Percentiles rank a stretch among this genome's conserved stretches.
Evolutionary conservation across 1,140 invertebrate species (phyloP).

Genomic region (Papilio machaon): DNA sequence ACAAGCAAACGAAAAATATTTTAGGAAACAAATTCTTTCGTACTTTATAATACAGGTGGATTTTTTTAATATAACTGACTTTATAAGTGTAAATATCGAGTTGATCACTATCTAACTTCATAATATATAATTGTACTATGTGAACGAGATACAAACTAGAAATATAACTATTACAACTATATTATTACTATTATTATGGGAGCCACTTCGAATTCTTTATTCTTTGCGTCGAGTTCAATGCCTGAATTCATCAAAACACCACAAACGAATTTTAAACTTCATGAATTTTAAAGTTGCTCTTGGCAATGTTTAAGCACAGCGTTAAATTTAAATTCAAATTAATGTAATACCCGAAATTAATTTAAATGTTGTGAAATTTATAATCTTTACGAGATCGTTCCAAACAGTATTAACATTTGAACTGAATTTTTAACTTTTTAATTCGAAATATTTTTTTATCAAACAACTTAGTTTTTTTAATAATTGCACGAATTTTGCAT

Average conservation of each 20-base stretch:
- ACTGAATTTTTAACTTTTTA: constrained; percentile 2
- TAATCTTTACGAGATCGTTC: neutral
- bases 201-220: neutral
- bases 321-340: constrained; percentile 17
- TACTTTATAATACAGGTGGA: neutral
- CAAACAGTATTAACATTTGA: neutral
- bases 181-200: neutral
- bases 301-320: constrained; percentile 11
- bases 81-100: neutral
- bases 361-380: neutral
- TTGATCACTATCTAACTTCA: no score
- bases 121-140: no score
- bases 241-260: constrained; percentile 20
- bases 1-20: neutral
- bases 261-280: constrained; percentile 21
- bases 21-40: neutral
- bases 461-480: neutral
- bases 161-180: no score
- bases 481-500: neutral
- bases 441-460: neutral
- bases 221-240: constrained; percentile 12
- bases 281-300: constrained; percentile 16
- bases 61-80: neutral
- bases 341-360: constrained; percentile 8
- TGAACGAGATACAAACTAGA: no score